Conservation (phyloP, 2,888 invertebrate genomes). For the Physocephala rufipes region DNA sequence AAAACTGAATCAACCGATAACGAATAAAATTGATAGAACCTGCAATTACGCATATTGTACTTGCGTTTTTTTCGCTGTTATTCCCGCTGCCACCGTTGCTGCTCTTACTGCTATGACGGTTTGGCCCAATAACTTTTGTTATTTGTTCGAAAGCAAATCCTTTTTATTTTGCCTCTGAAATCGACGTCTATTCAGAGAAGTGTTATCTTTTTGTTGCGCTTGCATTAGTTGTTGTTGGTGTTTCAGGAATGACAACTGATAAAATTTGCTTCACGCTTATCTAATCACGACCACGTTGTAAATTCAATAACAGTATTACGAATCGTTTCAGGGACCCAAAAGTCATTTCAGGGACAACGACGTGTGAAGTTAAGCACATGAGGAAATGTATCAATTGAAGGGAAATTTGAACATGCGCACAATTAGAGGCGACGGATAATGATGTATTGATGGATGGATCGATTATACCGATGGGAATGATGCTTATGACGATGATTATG, state of each 20-base stretch:
- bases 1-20: background rate
- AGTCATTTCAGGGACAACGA: slow-evolving; percentile 5
- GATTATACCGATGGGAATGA: no score
- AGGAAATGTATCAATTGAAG: background rate
- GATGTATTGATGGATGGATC: no score
- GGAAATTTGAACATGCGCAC: no score
- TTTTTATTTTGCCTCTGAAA: background rate
- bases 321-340: slow-evolving; percentile 5
- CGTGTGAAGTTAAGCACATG: background rate
- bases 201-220: background rate
- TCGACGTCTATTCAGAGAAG: background rate
- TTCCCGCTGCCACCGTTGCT: background rate
- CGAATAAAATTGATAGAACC: slow-evolving; percentile 5
- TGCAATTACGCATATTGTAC: slow-evolving; percentile 8
- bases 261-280: slow-evolving; percentile 22
- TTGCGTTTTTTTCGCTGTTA: no score
- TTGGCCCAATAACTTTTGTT: background rate
- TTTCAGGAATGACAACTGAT: slow-evolving; percentile 9
- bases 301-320: slow-evolving; percentile 18
- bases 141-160: background rate
- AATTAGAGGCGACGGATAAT: no score
- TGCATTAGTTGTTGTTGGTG: background rate
- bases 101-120: background rate
- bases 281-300: slow-evolving; percentile 26
- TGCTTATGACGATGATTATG: no score